Percentiles rank a stretch among this genome's conserved stretches.
These are phyloP conservation scores for Eurytoma californica DNA, from an alignment of 2,888 invertebrate species.

Conservation along the genomic window DNA sequence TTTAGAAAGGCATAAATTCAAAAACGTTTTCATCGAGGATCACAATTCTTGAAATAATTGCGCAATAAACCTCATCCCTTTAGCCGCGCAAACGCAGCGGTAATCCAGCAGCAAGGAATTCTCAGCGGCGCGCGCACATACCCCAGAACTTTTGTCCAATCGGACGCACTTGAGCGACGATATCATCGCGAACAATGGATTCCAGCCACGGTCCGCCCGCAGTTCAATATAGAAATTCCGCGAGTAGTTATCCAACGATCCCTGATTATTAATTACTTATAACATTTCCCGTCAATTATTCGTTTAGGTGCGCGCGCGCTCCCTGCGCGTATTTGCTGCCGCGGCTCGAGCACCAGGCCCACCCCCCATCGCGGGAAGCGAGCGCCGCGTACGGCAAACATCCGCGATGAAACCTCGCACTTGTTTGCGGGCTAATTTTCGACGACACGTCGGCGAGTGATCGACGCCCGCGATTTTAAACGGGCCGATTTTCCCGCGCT, in stretches of 20 bases:
- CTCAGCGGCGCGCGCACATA: neutral
- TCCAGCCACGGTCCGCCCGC: neutral
- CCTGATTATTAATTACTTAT: constrained; percentile 55
- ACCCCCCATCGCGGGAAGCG: too few relatives aligned
- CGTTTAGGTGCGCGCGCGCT: constrained; percentile 18
- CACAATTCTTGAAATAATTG: too few relatives aligned
- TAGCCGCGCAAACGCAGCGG: too few relatives aligned
- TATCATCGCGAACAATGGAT: neutral
- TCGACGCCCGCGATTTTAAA: neutral
- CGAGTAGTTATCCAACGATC: constrained; percentile 16
- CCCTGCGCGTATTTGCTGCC: neutral
- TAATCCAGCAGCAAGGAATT: neutral
- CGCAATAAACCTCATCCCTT: too few relatives aligned
- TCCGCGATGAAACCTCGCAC: constrained; percentile 13
- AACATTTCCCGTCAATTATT: constrained; percentile 49
- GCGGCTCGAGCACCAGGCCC: neutral
- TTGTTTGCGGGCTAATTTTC: constrained; percentile 37
- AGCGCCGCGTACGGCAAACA: constrained; percentile 16
- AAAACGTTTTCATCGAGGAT: too few relatives aligned
- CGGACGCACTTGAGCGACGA: neutral
- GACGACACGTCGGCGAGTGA: constrained; percentile 1
- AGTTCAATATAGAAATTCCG: constrained; percentile 49
- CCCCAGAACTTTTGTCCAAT: constrained; percentile 47
- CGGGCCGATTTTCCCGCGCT: too few relatives aligned
- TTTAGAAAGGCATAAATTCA: too few relatives aligned